phyloP scores from a whole-genome alignment of 2,888 invertebrate genomes.

The Mamestra brassicae region DNA sequence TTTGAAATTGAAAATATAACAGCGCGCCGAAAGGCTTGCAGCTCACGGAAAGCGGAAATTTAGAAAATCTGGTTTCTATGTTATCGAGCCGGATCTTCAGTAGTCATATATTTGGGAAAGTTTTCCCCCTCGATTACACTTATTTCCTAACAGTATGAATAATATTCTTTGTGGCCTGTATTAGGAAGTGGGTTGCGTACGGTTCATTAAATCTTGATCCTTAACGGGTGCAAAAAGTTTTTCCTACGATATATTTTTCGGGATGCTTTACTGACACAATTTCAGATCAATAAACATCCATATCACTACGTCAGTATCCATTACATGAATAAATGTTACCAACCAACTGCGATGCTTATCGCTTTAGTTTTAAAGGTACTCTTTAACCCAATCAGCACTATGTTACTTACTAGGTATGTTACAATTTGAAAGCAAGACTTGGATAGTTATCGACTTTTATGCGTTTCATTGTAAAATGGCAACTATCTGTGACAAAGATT shows the following conservation, averaged over 20 bases:
- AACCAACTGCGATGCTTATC: too few species aligned
- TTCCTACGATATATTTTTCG: not conserved
- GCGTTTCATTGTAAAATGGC: too few species aligned
- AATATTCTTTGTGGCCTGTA: conserved; percentile 23
- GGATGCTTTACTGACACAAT: not conserved
- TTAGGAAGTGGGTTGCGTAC: conserved; percentile 11
- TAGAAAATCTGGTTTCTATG: conserved; percentile 11
- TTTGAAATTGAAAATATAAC: not conserved
- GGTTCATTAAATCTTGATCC: conserved; percentile 11
- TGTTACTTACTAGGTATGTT: too few species aligned
- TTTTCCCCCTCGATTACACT: conserved; percentile 18
- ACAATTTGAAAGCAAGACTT: too few species aligned
- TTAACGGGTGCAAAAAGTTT: not conserved
- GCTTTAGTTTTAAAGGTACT: too few species aligned
- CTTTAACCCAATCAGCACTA: too few species aligned
- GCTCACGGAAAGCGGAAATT: conserved; percentile 13
- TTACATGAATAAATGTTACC: too few species aligned
- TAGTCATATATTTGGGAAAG: conserved; percentile 26
- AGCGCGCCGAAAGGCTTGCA: not conserved
- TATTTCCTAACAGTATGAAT: conserved; percentile 20
- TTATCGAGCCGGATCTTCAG: conserved; percentile 25
- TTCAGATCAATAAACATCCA: too few species aligned
- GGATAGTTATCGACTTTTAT: too few species aligned
- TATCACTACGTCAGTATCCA: too few species aligned
- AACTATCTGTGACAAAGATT: too few species aligned